Evolutionary conservation across 2,113 vertebrate species (phyloP).

Genomic region (Drymodes brunneopygia): DNA sequence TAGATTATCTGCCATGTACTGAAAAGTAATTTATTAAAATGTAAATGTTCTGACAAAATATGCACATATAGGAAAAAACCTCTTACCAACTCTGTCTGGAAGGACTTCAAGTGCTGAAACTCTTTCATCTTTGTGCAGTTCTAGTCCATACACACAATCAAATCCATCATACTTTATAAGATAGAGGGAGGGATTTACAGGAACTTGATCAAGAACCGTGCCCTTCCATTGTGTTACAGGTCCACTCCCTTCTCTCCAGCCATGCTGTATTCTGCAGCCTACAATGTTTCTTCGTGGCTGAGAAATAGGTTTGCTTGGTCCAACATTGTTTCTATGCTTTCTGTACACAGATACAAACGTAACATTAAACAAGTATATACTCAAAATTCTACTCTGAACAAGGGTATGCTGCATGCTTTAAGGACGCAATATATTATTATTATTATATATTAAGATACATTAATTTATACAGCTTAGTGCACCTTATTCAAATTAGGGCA

Average conservation of each 20-base stretch:
- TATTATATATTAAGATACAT: not conserved
- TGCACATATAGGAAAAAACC: not conserved
- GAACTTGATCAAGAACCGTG: conserved; percentile 94
- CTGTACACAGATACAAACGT: conserved; percentile 72
- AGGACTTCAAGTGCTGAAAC: conserved; percentile 93
- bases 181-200: conserved; percentile 94
- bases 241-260: conserved; percentile 91
- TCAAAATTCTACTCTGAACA: conserved; percentile 17
- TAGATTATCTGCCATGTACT: not conserved
- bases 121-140: conserved; percentile 95
- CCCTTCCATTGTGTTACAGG: conserved; percentile 92
- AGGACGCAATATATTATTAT: not conserved
- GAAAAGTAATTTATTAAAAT: not conserved
- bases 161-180: conserved; percentile 98
- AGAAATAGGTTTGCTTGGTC: conserved; percentile 86
- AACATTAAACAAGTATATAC: conserved; percentile 10
- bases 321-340: conserved; percentile 91
- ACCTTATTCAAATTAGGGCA: not conserved
- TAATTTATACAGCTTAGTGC: not conserved
- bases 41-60: not conserved
- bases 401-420: not conserved
- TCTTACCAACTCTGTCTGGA: conserved; percentile 90
- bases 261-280: conserved; percentile 93
- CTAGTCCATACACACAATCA: conserved; percentile 95
- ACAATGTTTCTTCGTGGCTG: conserved; percentile 90